These are phyloP conservation scores for Spodoptera litura DNA, from an alignment of 1,140 invertebrate species.

Conservation along the genomic window DNA sequence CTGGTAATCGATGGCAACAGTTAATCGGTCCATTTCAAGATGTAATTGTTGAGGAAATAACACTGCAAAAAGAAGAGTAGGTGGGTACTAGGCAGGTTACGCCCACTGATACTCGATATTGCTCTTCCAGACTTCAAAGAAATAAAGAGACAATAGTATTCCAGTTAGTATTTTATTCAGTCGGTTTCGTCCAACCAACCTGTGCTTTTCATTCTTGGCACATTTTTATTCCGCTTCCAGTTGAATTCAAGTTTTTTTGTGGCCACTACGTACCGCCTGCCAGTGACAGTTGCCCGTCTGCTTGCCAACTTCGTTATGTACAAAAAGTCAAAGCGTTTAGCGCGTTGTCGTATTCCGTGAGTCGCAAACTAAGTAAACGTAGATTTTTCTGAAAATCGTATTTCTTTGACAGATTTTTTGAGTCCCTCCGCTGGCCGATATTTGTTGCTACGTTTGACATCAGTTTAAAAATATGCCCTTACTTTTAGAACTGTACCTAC, in stretches of 20 bases:
- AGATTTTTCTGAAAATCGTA: constrained; percentile 11
- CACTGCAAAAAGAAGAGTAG: too few species aligned
- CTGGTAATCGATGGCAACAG: background rate
- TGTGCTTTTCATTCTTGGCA: constrained; percentile 37
- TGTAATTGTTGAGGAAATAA: too few species aligned
- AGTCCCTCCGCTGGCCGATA: background rate
- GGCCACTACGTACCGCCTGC: constrained; percentile 24
- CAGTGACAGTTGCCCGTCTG: constrained; percentile 45
- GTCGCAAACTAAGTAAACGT: constrained; percentile 35
- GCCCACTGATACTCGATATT: background rate
- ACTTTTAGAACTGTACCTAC: too few species aligned
- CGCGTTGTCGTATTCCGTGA: constrained; percentile 38
- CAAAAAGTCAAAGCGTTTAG: constrained; percentile 41
- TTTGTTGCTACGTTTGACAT: background rate
- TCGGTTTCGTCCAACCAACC: constrained; percentile 30
- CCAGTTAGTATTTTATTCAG: constrained; percentile 35
- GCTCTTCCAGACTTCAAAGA: constrained; percentile 1
- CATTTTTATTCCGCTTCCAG: constrained; percentile 39
- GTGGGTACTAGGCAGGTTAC: too few species aligned
- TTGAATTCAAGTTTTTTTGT: constrained; percentile 33
- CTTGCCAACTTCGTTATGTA: constrained; percentile 42
- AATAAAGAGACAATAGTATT: constrained; percentile 14
- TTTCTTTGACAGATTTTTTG: constrained; percentile 15
- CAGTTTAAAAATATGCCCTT: background rate
- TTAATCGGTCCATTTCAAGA: too few species aligned